Conservation (phyloP, 2,113 vertebrate species). For the Zingel zingel region DNA sequence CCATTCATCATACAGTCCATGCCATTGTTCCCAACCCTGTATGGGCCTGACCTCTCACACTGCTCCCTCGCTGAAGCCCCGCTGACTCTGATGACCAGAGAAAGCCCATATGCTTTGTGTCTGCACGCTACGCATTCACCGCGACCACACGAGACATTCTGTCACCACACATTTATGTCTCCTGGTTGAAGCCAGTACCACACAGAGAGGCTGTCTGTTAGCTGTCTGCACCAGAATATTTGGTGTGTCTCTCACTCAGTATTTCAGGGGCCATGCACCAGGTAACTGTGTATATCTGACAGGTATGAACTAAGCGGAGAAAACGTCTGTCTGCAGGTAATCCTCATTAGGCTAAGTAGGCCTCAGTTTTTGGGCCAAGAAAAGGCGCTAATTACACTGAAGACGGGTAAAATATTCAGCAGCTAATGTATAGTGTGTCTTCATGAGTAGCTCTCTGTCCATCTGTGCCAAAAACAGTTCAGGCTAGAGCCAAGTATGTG, state of each 20-base stretch:
- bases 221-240: neutral
- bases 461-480: slow-evolving; percentile 15
- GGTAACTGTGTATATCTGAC: slow-evolving; percentile 24
- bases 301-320: neutral
- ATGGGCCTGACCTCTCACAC: slow-evolving; percentile 45
- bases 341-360: neutral
- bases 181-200: slow-evolving; percentile 42
- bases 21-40: slow-evolving; percentile 40
- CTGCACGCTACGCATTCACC: slow-evolving; percentile 60
- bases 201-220: slow-evolving; percentile 25
- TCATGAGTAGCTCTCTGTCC: neutral
- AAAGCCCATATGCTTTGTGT: slow-evolving; percentile 68
- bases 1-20: slow-evolving; percentile 41
- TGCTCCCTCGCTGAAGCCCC: slow-evolving; percentile 46
- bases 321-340: slow-evolving; percentile 1
- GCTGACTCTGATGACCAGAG: slow-evolving; percentile 43
- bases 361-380: neutral
- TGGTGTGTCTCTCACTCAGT: slow-evolving; percentile 3
- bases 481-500: slow-evolving; percentile 2
- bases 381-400: neutral
- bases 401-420: neutral
- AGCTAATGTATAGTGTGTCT: neutral
- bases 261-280: slow-evolving; percentile 17
- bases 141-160: slow-evolving; percentile 59
- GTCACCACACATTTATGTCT: slow-evolving; percentile 70